Evolutionary conservation across 2,113 vertebrate species (phyloP).

Genomic region (Hassar affinis): DNA sequence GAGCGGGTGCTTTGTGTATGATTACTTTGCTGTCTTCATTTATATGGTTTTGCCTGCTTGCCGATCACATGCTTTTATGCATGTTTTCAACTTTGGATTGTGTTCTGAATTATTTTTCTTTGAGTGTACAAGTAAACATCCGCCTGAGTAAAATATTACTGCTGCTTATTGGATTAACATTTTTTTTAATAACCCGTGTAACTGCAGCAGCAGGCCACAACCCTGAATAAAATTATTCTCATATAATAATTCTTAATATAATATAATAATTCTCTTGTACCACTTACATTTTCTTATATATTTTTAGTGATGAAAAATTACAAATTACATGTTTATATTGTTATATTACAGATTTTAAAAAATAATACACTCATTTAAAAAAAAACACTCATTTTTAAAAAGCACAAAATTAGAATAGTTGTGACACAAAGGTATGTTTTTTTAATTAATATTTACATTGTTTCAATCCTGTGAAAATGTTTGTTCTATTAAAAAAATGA

Average conservation of each 20-base stretch:
- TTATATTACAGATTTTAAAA: not conserved
- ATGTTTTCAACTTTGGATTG: not conserved
- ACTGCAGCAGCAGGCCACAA: not conserved
- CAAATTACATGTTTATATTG: not conserved
- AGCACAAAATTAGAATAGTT: not conserved
- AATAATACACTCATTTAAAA: no score
- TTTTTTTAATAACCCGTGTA: no score
- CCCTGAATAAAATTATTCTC: not conserved
- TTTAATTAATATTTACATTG: not conserved
- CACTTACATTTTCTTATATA: not conserved
- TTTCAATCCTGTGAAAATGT: not conserved
- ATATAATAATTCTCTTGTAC: not conserved
- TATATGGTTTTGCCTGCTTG: not conserved
- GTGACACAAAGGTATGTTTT: not conserved
- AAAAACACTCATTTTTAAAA: not conserved
- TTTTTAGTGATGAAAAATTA: not conserved
- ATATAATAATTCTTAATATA: no score
- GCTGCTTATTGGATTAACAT: not conserved
- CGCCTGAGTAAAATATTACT: not conserved
- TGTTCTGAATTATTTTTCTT: not conserved
- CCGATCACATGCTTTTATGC: not conserved
- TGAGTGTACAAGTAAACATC: not conserved
- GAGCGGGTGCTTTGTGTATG: not conserved
- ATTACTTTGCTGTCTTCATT: not conserved
- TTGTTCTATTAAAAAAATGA: no score